Evolutionary conservation across 2,888 invertebrate species (phyloP), one percentile per base, ranked within the genome.

Genomic region (Xestia xanthographa): DNA sequence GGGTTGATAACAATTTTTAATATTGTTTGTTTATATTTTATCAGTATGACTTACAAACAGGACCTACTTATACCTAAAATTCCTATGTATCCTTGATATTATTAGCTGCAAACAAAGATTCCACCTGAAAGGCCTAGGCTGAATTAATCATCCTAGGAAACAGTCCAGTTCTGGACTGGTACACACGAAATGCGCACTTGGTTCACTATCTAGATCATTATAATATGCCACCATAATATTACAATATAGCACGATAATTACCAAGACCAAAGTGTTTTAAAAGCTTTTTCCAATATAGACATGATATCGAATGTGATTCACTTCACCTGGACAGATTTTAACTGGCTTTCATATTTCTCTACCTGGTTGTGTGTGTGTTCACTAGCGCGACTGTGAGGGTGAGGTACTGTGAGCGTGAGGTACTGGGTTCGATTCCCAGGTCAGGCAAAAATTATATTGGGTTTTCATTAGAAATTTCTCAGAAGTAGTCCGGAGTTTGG

Each of bases 1-100:
- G 12, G 41, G 38, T 66, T 66, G 66, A 82, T 82, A 82, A 53
- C 29, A 48, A 45, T n/a, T n/a, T n/a, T n/a, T n/a, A n/a, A 41
- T 4, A 29, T 60, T 53, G 76, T 75, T 82, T 79, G 41, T 82
- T 81, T 53, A 53, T 53, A 45, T 75, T 38, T 62, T 66, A 60
- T 75, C 60, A 53, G 29, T 60, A 20, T 9, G 14, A 56, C 3
- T 29, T 20, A 34, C 22, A 74, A 41, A 56, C 34, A 77, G 41
- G 77, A 50, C 34, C 29, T 53, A n/a, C 50, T 0, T 9, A 53
- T 26, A 53, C 1, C 5, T 56, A 26, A n/a, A 26, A 56, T 17
- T 58, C 29, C 58, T 9, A 60, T 34, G 34, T 34, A 60, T 60
- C 20, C 20, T 60, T 34, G 20, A 34, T 9, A 34, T 60, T 11